phyloP scores from a whole-genome alignment of 2,113 vertebrate genomes.

The Gulo gulo region DNA sequence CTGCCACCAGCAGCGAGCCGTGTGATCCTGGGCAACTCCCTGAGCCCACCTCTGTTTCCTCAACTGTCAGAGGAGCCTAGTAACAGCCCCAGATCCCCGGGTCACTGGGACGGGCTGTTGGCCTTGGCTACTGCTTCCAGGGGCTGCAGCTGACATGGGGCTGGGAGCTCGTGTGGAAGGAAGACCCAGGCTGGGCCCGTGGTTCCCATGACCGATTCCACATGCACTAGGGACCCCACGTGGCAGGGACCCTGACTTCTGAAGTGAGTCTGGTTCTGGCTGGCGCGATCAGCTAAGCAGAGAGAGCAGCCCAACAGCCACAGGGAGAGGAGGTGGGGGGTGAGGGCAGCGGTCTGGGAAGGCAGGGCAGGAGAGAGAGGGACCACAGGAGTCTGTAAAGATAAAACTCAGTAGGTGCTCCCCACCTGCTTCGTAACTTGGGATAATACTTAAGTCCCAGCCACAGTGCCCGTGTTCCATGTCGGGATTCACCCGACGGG shows the following conservation, averaged over 20 bases:
- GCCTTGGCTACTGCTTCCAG: not conserved
- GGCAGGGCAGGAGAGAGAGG: not conserved
- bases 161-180: not conserved
- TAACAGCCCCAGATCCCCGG: not conserved
- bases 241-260: not conserved
- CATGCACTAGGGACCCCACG: not conserved
- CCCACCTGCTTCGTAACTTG: not conserved
- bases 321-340: not conserved
- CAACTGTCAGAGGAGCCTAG: not conserved
- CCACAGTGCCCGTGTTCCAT: not conserved
- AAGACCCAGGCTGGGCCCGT: not conserved
- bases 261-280: not conserved
- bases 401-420: not conserved
- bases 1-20: not conserved
- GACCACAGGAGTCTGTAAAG: too few relatives aligned
- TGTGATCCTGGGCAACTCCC: not conserved
- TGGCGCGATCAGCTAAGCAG: not conserved
- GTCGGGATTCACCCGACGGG: not conserved
- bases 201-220: too few relatives aligned
- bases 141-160: not conserved
- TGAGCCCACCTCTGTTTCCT: not conserved
- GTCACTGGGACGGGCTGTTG: not conserved
- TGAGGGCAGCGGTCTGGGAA: not conserved
- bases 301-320: not conserved
- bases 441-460: not conserved